These are phyloP conservation scores for Atethmia centrago DNA, from an alignment of 2,888 invertebrate genomes.

Conservation along the genomic window DNA sequence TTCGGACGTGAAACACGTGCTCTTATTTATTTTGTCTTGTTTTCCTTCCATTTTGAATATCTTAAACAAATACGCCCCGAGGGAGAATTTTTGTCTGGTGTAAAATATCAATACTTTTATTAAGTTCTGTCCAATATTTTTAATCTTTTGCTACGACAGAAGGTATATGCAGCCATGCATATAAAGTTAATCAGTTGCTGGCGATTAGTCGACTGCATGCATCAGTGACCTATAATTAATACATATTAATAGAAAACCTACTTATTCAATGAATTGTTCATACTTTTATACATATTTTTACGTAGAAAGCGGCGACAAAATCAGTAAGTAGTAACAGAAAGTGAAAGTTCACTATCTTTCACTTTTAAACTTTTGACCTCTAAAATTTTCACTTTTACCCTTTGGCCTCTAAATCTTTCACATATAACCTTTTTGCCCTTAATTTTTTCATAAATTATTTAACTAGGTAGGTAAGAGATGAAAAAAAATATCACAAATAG, in stretches of 20 bases:
- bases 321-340: neutral
- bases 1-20: slow-evolving; percentile 57
- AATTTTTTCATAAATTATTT: too few species aligned
- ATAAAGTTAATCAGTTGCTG: neutral
- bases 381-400: neutral
- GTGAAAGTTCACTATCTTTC: neutral
- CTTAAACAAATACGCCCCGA: slow-evolving; percentile 9
- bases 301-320: too few species aligned
- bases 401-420: too few species aligned
- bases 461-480: too few species aligned
- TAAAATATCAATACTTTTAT: slow-evolving; percentile 4
- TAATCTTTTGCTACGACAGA: slow-evolving; percentile 3
- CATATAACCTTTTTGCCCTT: too few species aligned
- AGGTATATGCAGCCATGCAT: neutral
- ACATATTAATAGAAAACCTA: neutral
- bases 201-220: neutral
- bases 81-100: neutral
- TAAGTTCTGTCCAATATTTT: neutral
- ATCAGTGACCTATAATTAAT: neutral
- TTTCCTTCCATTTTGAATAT: slow-evolving; percentile 28
- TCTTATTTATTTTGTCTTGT: slow-evolving; percentile 44
- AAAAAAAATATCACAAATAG: too few species aligned
- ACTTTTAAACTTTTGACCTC: neutral
- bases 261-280: neutral
- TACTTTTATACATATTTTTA: too few species aligned